Evolutionary conservation across 2,797 vertebrate genomes (phyloP).

Genomic region (Semaprochilodus insignis): DNA sequence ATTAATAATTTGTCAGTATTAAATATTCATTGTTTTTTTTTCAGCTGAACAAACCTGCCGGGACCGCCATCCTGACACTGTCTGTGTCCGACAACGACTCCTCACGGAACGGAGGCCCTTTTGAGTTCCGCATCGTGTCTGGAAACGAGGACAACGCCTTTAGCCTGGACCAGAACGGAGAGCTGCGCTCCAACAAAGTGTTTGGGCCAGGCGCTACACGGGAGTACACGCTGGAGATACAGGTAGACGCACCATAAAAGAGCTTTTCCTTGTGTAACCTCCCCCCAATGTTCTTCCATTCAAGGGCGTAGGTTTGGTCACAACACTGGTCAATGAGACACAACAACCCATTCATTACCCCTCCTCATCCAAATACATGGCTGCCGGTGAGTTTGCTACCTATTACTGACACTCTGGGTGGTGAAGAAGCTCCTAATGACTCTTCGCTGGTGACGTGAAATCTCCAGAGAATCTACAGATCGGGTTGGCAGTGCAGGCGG

Average conservation of each 20-base stretch:
- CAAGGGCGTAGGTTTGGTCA: no score
- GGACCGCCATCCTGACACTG: slow-evolving; percentile 85
- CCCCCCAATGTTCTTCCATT: no score
- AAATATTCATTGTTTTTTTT: not conserved
- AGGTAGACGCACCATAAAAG: slow-evolving; percentile 76
- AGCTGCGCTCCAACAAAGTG: slow-evolving; percentile 75
- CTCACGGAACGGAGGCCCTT: slow-evolving; percentile 90
- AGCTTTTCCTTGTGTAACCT: no score
- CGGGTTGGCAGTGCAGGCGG: no score
- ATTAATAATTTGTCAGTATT: slow-evolving; percentile 9
- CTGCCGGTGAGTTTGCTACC: no score
- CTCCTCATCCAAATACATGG: no score
- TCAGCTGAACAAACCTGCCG: slow-evolving; percentile 91
- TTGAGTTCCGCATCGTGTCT: slow-evolving; percentile 86
- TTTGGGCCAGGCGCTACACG: slow-evolving; percentile 82
- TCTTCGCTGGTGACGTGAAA: no score
- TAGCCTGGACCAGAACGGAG: slow-evolving; percentile 85
- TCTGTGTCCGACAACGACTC: slow-evolving; percentile 91
- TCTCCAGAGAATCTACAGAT: no score
- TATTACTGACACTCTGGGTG: no score
- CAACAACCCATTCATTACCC: no score
- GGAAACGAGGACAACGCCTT: slow-evolving; percentile 88
- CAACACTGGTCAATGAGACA: no score
- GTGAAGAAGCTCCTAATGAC: no score
- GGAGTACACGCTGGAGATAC: slow-evolving; percentile 87